These are phyloP conservation scores for Protobothrops mucrosquamatus DNA, from an alignment of 2,113 vertebrate species.

Conservation along the genomic window DNA sequence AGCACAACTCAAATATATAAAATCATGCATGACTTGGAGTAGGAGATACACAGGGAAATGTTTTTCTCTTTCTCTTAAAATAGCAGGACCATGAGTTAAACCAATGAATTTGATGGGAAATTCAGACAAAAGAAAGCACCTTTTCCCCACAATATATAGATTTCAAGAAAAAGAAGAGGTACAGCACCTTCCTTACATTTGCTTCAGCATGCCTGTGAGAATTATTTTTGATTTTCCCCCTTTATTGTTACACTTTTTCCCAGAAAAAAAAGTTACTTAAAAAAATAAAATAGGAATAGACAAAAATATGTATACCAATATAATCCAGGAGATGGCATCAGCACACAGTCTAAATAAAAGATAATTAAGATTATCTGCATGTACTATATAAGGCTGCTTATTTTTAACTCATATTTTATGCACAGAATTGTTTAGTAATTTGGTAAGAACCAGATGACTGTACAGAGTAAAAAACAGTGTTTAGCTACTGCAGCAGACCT, in stretches of 20 bases:
- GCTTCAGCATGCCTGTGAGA: background rate
- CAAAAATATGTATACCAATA: background rate
- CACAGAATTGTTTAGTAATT: background rate
- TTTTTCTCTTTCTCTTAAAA: background rate
- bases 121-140: background rate
- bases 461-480: background rate
- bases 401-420: background rate
- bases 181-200: background rate
- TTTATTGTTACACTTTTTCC: background rate
- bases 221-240: background rate
- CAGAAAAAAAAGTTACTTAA: background rate
- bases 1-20: background rate
- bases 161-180: background rate
- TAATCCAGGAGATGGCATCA: conserved; percentile 55
- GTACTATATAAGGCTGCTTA: background rate
- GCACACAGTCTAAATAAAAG: conserved; percentile 14
- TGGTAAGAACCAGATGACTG: background rate
- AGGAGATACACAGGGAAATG: background rate
- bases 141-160: background rate
- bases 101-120: background rate
- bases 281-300: background rate
- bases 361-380: background rate
- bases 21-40: background rate
- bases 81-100: background rate
- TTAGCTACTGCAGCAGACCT: background rate